Base-by-base conservation (phyloP, 1,140 invertebrate genomes). In the Pseudomyrmex dendroicus region DNA sequence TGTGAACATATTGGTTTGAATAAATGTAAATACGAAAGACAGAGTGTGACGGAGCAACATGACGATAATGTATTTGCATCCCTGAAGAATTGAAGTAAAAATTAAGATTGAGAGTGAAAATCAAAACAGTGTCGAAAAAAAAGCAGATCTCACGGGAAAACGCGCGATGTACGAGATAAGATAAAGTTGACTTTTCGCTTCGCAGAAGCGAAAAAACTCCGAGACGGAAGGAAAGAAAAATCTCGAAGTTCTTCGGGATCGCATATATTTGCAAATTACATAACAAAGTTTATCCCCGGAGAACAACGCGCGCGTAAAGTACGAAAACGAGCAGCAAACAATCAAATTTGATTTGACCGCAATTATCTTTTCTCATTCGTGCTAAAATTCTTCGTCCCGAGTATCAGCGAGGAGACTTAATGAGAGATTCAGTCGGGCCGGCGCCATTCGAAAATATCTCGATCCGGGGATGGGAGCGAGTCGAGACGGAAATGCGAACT, bases 401-500 rank as follows among this genome's bases (percentile, higher is more conserved):
- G 17, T 13, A 50, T 59, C 0, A 10, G n/a, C 8, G 56, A 72
- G n/a, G 48, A 48, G 20, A 59, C 46, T 78, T 78, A 70, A 78
- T 13, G 54, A 59, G 44, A 50, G 48, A 20, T 20, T 48, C 22
- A 67, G 22, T 59, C 48, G 12, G 22, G n/a, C 0, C 22, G 76
- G 20, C 12, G 52, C 52, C 64, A 50, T 80, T 80, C 15, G 54
- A 80, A 80, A 80, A 72, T 80, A 70, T 59, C 54, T 59, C 76
- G 15, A 48, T 13, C 2, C 44, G 54, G 12, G 54, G 12, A 15
- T 35, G 44, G 76, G 8, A 20, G 12, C 20, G 44, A 10, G 35
- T 78, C 44, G 44, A 35, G 35, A 12, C 20, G 22, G 54, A 25
- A 70, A 80, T 80, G 35, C 54, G 67, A 80, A 80, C 66, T 80